Evolutionary conservation across 2,888 invertebrate genomes (phyloP), one percentile per base, ranked within the genome.

Genomic region (Rhamphomyia laevipes): DNA sequence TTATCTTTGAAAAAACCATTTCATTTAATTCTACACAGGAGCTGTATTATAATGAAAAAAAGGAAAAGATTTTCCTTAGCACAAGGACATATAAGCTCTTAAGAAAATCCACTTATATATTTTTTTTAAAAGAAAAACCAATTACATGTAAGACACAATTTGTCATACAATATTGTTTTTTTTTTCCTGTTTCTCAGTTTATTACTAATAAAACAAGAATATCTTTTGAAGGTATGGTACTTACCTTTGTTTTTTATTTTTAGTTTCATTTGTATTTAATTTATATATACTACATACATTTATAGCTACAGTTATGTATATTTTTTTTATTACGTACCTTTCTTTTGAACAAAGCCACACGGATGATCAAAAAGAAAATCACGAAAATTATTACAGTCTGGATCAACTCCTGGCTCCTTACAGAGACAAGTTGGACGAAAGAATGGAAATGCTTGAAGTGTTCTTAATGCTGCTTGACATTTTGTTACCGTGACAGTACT

Each of bases 291-390:
- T 37, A 27, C 23, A 51, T 46, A 44, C 17, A 49, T 12, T 30
- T 30, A 23, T 42, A n/a, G n/a, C n/a, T n/a, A n/a, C n/a, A n/a
- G n/a, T 4, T 27, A 27, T 27, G 23, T 27, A 27, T 27, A 2
- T n/a, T n/a, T n/a, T n/a, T n/a, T 42, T 38, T 42, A 45, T 43
- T 30, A 62, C 76, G 73, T 71, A 91, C 91, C 91, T 80, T 89
- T 90, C 73, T 87, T 88, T 66, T 82, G 78, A 58, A 89, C 90
- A 71, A 87, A 87, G 63, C 87, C 85, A 75, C 92, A 92, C 54
- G 91, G 91, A 75, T 92, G 92, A 73, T 91, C 91, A 72, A 91
- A 91, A 59, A 92, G 79, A 72, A 90, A 91, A 75, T 90, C 89
- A 67, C 88, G 82, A 77, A 92, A 91, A 66, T 86, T 86, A 76